Conservation (phyloP, 2,888 invertebrate genomes). For the Hypomecis atomaria region DNA sequence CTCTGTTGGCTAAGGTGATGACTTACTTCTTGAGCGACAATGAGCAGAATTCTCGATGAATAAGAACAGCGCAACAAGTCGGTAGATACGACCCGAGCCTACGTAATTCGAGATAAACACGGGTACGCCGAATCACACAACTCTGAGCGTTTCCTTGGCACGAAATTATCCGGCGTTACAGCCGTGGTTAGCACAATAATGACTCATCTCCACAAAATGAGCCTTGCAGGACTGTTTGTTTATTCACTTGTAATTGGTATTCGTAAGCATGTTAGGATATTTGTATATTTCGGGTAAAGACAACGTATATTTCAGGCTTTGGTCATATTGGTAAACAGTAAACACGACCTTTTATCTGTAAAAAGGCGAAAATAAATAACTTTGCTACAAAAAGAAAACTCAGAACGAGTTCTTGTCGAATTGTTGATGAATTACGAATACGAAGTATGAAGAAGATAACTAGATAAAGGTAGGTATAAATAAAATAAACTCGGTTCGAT, state of each 20-base stretch:
- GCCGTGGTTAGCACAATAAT: constrained; percentile 42
- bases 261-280: neutral
- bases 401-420: no score
- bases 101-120: constrained; percentile 19
- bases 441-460: no score
- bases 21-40: constrained; percentile 1
- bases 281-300: neutral
- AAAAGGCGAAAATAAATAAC: no score
- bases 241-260: neutral
- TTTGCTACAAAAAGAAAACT: no score
- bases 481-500: no score
- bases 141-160: constrained; percentile 24
- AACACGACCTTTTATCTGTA: no score
- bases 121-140: constrained; percentile 15
- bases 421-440: no score
- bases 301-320: neutral
- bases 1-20: no score
- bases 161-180: constrained; percentile 19
- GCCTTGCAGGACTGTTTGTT: constrained; percentile 31
- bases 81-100: constrained; percentile 7
- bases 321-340: no score
- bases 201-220: constrained; percentile 49
- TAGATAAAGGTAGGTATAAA: no score
- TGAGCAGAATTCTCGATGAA: neutral
- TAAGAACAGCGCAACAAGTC: constrained; percentile 15